phyloP scores from a whole-genome alignment of 2,113 vertebrate species.

The Leptosomus discolor region DNA sequence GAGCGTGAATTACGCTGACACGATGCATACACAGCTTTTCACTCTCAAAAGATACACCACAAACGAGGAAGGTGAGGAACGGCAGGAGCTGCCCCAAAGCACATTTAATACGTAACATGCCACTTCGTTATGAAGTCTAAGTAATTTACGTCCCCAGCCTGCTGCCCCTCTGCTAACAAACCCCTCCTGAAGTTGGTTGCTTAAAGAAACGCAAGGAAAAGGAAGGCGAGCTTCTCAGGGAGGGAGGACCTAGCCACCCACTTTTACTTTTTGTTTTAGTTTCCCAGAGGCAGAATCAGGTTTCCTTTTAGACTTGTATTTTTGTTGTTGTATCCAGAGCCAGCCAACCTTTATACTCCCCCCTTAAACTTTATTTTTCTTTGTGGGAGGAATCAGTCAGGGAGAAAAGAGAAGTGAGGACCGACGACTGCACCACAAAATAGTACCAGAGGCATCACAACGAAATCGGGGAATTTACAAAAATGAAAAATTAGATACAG shows the following conservation, averaged over 20 bases:
- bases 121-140: neutral
- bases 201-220: neutral
- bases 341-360: neutral
- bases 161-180: neutral
- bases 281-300: neutral
- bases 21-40: neutral
- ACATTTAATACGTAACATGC: neutral
- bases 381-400: neutral
- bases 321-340: neutral
- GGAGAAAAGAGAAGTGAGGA: conserved; percentile 32
- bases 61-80: neutral
- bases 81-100: neutral
- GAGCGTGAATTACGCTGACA: neutral
- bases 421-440: neutral
- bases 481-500: conserved; percentile 4
- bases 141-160: neutral
- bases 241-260: neutral
- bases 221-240: neutral
- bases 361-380: neutral
- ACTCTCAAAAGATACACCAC: neutral
- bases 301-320: neutral
- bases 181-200: neutral
- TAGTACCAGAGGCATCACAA: neutral
- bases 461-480: conserved; percentile 24
- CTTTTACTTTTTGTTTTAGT: conserved; percentile 16